Evolutionary conservation across 2,797 vertebrate species (phyloP).

Genomic region (Sandelia bainsii): DNA sequence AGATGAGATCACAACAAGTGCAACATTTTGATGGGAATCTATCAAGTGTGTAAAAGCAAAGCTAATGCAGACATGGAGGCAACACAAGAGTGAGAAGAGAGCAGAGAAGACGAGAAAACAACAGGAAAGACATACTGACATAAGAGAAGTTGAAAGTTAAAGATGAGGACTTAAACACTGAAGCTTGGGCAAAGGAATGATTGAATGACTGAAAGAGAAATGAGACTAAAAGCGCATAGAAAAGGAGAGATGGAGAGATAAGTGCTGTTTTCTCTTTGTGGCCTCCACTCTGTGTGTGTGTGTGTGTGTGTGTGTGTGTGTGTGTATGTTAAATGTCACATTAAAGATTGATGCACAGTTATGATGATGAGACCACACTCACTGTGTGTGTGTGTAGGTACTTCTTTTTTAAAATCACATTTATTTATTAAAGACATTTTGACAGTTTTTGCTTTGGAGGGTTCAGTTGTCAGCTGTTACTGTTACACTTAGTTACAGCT

Average conservation of each 20-base stretch:
- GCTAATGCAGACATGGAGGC: not conserved
- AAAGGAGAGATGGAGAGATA: not conserved
- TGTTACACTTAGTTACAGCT: not conserved
- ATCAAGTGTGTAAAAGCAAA: not conserved
- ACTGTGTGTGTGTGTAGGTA: slow-evolving; percentile 4
- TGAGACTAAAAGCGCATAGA: not conserved
- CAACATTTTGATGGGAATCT: not conserved
- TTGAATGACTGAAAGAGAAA: not conserved
- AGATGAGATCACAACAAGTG: not conserved
- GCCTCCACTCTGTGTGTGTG: slow-evolving; percentile 26
- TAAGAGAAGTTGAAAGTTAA: not conserved
- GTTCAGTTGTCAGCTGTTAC: not conserved
- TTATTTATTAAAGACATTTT: not conserved
- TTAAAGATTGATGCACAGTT: slow-evolving; percentile 79
- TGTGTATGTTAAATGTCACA: slow-evolving; percentile 74
- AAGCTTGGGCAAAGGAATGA: not conserved
- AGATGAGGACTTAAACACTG: not conserved
- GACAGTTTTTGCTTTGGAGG: not conserved
- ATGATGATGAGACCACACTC: slow-evolving; percentile 56
- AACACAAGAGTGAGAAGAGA: not conserved
- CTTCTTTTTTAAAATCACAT: not conserved
- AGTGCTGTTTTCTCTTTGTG: not conserved
- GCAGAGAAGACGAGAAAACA: not conserved
- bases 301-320: slow-evolving; percentile 5
- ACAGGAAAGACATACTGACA: not conserved